Percentiles rank a stretch among this genome's conserved stretches.
These are phyloP conservation scores for Litoditis marina DNA, from an alignment of 2,888 invertebrate genomes.

Conservation along the genomic window DNA sequence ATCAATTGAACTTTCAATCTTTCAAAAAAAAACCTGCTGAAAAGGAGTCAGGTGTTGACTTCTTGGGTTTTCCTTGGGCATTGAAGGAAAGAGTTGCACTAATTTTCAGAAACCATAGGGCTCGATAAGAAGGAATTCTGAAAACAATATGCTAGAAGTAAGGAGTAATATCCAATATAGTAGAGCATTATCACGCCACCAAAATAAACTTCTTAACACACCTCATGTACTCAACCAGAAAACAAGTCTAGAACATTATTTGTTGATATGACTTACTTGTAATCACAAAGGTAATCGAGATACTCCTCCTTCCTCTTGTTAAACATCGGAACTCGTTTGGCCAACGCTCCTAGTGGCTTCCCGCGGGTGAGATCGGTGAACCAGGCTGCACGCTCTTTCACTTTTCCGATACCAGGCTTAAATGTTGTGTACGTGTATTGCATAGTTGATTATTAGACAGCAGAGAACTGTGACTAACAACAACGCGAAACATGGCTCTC, in stretches of 20 bases:
- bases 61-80: slow-evolving; percentile 17
- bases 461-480: too few species aligned
- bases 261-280: slow-evolving; percentile 38
- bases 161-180: background rate
- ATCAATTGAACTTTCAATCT: too few species aligned
- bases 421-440: too few species aligned
- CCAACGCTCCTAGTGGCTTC: slow-evolving; percentile 20
- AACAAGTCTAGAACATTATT: too few species aligned
- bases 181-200: too few species aligned
- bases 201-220: too few species aligned
- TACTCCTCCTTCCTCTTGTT: slow-evolving; percentile 28
- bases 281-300: slow-evolving; percentile 40
- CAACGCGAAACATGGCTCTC: too few species aligned
- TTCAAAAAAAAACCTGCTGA: slow-evolving; percentile 1
- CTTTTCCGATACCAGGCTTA: background rate
- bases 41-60: slow-evolving; percentile 14
- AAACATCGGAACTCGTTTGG: slow-evolving; percentile 30
- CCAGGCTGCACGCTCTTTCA: slow-evolving; percentile 28
- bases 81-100: background rate
- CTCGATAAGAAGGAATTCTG: slow-evolving; percentile 24
- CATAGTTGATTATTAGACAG: too few species aligned
- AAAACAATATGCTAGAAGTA: background rate
- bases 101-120: slow-evolving; percentile 29
- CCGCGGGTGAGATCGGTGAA: slow-evolving; percentile 44
- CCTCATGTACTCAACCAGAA: background rate